Evolutionary conservation across 2,888 invertebrate species (phyloP), one percentile per base, ranked within the genome.

Genomic region (Eurois occulta): DNA sequence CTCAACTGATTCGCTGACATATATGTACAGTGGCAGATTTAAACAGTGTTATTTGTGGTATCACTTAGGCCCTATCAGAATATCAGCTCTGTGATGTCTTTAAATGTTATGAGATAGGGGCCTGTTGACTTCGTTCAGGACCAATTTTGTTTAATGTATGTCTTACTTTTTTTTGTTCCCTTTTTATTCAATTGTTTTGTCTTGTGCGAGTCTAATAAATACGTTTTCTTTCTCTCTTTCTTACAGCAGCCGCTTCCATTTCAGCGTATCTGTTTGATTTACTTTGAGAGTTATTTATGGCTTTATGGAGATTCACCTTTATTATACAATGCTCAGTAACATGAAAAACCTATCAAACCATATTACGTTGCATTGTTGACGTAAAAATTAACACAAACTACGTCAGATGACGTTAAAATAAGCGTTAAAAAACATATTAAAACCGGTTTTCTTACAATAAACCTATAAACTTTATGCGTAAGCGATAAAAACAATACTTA

Each of bases 401-500:
- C 75, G 43, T 69, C 75, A 75, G 16, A n/a, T 75, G 43, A 70
- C 46, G 66, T 41, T 52, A n/a, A 62, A 75, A n/a, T 16, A 62
- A 60, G 52, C 41, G 43, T 75, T 28, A 66, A 48, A 66, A 72
- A 65, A n/a, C 16, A 43, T 18, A 66, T n/a, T 48, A 67, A 24
- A 72, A 72, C 52, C 41, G 18, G 58, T 81, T 76, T 66, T 62
- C 58, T 32, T 41, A 55, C 16, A 35, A 18, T 24, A 55, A 16
- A 16, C 6, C 0, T 35, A 28, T 32, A 38, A 43, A 68, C 60
- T 55, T 21, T 8, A 28, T 24, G 74, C 78, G 82, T 78, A 43
- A 65, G 52, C 65, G 74, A 83, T 83, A 82, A 83, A 64, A 74
- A 46, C 62, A 62, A 24, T 46, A 72, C n/a, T 66, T 48, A 58